These are phyloP conservation scores for Himantopus leucocephalus DNA, from an alignment of 2,113 vertebrate species.

Conservation along the genomic window DNA sequence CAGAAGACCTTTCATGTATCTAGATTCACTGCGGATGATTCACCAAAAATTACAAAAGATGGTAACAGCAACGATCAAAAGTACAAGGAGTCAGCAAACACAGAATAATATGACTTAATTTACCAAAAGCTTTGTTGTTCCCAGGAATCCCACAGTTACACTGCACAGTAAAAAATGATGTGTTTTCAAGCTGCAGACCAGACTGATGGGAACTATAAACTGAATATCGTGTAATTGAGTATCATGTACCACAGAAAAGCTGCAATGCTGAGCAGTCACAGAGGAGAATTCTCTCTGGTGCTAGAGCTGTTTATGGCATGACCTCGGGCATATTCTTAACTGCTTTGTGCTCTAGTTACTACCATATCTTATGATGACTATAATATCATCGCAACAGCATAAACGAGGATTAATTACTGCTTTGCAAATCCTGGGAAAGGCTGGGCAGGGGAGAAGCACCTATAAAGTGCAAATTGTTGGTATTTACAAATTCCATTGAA, in stretches of 20 bases:
- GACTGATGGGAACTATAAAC: not conserved
- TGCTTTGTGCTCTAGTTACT: not conserved
- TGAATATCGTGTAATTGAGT: not conserved
- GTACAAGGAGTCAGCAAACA: not conserved
- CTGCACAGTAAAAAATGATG: not conserved
- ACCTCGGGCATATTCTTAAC: not conserved
- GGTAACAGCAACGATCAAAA: not conserved
- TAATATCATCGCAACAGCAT: not conserved
- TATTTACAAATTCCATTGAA: not conserved
- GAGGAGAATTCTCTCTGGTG: not conserved
- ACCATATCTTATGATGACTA: accelerated
- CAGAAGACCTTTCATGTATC: not conserved
- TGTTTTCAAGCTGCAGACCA: not conserved
- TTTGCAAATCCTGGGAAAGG: not conserved
- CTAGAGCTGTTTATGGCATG: not conserved
- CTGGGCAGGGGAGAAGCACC: not conserved
- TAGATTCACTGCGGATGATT: not conserved
- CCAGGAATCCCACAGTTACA: not conserved
- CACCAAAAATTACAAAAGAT: not conserved
- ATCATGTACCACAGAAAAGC: not conserved
- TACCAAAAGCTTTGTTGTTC: not conserved
- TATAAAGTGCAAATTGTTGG: not conserved
- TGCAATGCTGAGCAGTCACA: not conserved
- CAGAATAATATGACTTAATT: not conserved
- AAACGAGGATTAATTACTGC: not conserved